A percentile compares a stretch with the other conserved stretches of the same genome.
These are phyloP conservation scores for Chouioia cunea DNA, from an alignment of 2,888 invertebrate genomes.

Conservation along the genomic window DNA sequence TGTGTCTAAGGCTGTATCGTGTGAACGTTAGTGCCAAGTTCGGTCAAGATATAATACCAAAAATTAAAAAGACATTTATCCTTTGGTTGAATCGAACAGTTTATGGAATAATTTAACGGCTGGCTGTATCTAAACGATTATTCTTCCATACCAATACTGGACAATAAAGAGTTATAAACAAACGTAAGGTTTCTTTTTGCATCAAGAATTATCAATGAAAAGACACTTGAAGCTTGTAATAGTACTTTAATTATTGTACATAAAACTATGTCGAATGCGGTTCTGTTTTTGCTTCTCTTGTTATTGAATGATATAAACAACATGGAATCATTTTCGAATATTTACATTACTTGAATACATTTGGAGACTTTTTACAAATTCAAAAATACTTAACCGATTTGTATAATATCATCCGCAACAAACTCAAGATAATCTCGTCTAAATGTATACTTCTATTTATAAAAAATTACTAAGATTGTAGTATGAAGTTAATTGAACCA, in stretches of 20 bases:
- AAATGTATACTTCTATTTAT: slow-evolving; percentile 20
- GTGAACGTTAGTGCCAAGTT: no score
- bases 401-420: slow-evolving; percentile 23
- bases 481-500: slow-evolving; percentile 20
- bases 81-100: no score
- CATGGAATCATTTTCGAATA: slow-evolving; percentile 19
- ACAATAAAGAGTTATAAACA: no score
- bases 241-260: slow-evolving; percentile 33
- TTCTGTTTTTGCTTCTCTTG: slow-evolving; percentile 14
- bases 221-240: slow-evolving; percentile 13
- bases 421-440: slow-evolving; percentile 10
- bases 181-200: neutral
- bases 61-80: no score
- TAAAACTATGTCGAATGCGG: slow-evolving; percentile 30
- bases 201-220: neutral
- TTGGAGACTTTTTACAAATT: slow-evolving; percentile 21
- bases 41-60: no score
- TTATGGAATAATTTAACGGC: no score
- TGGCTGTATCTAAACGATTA: no score
- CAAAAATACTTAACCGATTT: slow-evolving; percentile 37
- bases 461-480: slow-evolving; percentile 30
- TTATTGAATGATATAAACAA: slow-evolving; percentile 22
- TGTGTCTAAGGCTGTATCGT: no score
- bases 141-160: no score
- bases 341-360: slow-evolving; percentile 28